Evolutionary conservation across 2,888 invertebrate genomes (phyloP).

Genomic region (Thymelicus sylvestris): DNA sequence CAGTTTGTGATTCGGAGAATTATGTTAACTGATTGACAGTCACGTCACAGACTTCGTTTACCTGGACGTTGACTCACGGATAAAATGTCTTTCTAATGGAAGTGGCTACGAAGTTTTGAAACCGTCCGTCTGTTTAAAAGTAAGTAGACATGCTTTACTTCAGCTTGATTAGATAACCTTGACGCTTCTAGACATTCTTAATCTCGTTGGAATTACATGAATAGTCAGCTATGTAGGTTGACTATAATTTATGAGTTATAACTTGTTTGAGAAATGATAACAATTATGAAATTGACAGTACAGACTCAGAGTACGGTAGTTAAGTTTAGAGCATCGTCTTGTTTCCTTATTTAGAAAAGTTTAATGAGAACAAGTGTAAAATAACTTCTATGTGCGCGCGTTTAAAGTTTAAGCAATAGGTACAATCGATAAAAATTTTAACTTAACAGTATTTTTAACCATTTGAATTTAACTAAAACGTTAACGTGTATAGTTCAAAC

Average conservation of each 20-base stretch:
- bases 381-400: too few relatives aligned
- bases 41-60: conserved; percentile 42
- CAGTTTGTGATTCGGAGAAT: conserved; percentile 12
- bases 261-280: neutral
- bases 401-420: too few relatives aligned
- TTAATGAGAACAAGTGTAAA: too few relatives aligned
- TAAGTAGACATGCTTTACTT: neutral
- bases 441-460: too few relatives aligned
- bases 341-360: too few relatives aligned
- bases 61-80: conserved; percentile 65
- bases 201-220: neutral
- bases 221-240: neutral
- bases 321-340: too few relatives aligned
- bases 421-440: too few relatives aligned
- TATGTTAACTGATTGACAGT: conserved; percentile 19
- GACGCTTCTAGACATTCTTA: neutral
- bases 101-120: conserved; percentile 45
- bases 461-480: too few relatives aligned
- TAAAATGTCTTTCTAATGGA: conserved; percentile 65
- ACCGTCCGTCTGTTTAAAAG: conserved; percentile 11
- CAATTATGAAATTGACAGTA: too few relatives aligned
- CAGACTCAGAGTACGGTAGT: too few relatives aligned
- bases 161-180: neutral
- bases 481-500: too few relatives aligned
- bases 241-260: too few relatives aligned